Evolutionary conservation across 30 jellyfish, hydroid and myxozoan genomes (phyloP).

Genomic region (Aurelia sp.): DNA sequence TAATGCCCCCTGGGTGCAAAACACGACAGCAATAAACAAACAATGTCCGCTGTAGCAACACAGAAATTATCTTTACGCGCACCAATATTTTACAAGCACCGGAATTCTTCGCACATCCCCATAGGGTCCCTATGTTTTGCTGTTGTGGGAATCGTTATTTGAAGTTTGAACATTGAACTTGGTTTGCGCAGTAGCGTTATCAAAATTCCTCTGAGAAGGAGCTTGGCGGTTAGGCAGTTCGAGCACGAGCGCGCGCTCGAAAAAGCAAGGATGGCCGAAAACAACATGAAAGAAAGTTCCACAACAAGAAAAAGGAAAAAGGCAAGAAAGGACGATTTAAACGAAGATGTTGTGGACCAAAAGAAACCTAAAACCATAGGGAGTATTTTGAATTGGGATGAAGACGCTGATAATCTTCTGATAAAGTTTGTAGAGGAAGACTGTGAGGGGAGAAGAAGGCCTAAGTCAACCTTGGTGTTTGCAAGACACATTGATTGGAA

Average conservation of each 20-base stretch:
- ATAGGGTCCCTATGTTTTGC: too few relatives aligned
- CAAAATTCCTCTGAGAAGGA: too few relatives aligned
- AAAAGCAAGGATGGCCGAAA: slow-evolving; percentile 10
- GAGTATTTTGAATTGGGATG: slow-evolving; percentile 25
- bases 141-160: too few relatives aligned
- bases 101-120: too few relatives aligned
- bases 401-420: slow-evolving; percentile 40
- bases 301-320: not conserved
- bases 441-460: slow-evolving; percentile 10
- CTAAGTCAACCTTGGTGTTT: slow-evolving; percentile 8
- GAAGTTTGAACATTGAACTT: too few relatives aligned
- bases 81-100: too few relatives aligned
- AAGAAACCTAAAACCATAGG: slow-evolving; percentile 12
- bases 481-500: slow-evolving; percentile 50
- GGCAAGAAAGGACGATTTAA: slow-evolving; percentile 5
- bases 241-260: slow-evolving; percentile 3
- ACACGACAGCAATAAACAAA: too few relatives aligned
- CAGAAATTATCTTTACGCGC: too few relatives aligned
- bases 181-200: too few relatives aligned
- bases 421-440: slow-evolving; percentile 39
- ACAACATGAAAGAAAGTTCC: not conserved
- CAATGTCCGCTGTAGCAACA: too few relatives aligned
- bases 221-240: not conserved
- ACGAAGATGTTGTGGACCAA: not conserved
- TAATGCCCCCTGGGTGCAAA: too few relatives aligned